Evolutionary conservation across 64 coral and sea anemone genomes (phyloP).

Genomic region (Porites lutea): DNA sequence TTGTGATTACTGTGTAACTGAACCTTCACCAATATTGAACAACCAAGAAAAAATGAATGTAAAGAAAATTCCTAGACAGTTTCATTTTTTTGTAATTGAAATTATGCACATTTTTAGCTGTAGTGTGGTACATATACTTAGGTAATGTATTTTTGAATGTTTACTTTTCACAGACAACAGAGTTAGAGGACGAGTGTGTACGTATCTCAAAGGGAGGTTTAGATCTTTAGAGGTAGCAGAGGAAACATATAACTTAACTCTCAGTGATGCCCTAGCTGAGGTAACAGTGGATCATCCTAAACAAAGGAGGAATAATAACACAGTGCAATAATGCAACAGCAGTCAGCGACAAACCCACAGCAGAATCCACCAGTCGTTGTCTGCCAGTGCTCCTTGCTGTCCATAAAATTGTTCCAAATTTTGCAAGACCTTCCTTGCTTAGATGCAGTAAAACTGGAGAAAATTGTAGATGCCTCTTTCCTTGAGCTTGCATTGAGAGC

Average conservation of each 20-base stretch:
- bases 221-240: slow-evolving; percentile 14
- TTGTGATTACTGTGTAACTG: no score
- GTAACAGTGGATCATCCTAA: background rate
- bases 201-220: background rate
- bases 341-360: background rate
- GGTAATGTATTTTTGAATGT: no score
- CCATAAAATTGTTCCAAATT: background rate
- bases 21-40: no score
- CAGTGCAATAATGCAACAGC: background rate
- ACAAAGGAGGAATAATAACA: background rate
- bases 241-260: background rate
- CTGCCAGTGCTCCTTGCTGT: background rate
- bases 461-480: slow-evolving; percentile 5
- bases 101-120: no score
- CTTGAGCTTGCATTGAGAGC: slow-evolving; percentile 27
- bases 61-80: no score
- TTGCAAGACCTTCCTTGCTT: slow-evolving; percentile 18
- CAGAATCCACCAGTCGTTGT: background rate
- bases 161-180: slow-evolving; percentile 16
- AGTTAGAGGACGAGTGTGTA: slow-evolving; percentile 23
- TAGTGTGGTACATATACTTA: no score
- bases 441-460: background rate
- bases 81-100: no score
- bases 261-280: background rate
- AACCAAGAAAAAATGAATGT: no score